Base-by-base conservation (phyloP, 2,797 vertebrate genomes). In the Salarias fasciatus region DNA sequence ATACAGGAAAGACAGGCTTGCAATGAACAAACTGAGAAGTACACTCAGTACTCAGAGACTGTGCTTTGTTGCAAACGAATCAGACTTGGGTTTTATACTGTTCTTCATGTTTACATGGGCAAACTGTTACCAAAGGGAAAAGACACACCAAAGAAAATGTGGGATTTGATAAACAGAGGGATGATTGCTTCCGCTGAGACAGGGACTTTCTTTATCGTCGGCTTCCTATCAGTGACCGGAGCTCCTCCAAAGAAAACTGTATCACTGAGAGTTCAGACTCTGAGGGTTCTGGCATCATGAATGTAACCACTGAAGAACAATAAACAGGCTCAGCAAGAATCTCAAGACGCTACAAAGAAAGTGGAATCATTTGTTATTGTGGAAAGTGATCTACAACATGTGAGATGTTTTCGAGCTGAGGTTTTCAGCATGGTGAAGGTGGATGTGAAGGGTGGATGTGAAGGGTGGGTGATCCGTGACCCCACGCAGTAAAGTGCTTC, bases 341-440 rank as follows among this genome's bases (percentile, higher is more conserved):
- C 41, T 38, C 36, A 30, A 53, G 53, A 29, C 30, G 56, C 33
- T 9, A 35, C 49, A 2, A 56, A 58, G 45, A 3, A 69, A 42
- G 55, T 14, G 2, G 51, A 47, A 58, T 67, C 45, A 75, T 38
- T 4, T 3, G 70, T 71, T 48, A 49, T 1, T 43, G 41, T 72
- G 60, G 62, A 61, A 7, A 7, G 10, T 11, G 47, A 56, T 80
- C 43, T 60, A 11, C 49, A n/a, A 50, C 45, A 50, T 64, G 55
- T 42, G 37, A 35, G 29, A 53, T 9, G 43, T 29, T 53, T 43
- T 24, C 42, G 57, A 48, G 40, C 56, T 55, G 58, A 54, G 53
- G 74, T 72, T 76, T 72, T 10, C 18, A 52, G 64, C 59, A 53
- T 51, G 54, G 46, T 60, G n/a, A 59, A 42, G 47, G 51, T 52